phyloP scores from a whole-genome alignment of 2,888 invertebrate genomes.

The Noctua pronuba region DNA sequence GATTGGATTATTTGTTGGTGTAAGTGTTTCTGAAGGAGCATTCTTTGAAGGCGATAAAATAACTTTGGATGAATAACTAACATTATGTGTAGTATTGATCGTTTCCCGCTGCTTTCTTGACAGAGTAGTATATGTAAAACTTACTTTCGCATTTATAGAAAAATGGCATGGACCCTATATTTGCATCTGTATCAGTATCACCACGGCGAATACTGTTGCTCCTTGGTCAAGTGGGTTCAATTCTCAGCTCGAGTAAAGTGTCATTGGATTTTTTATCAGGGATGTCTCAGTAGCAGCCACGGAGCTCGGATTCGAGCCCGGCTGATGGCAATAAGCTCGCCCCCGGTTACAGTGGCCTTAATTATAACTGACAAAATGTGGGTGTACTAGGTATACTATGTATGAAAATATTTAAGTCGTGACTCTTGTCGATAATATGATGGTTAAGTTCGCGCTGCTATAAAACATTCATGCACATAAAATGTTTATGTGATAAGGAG shows the following conservation, averaged over 20 bases:
- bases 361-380: background rate
- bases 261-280: background rate
- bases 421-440: constrained; percentile 67
- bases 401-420: constrained; percentile 78
- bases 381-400: constrained; percentile 44
- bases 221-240: no score
- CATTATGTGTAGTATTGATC: no score
- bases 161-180: background rate
- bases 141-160: no score
- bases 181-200: background rate
- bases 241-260: background rate
- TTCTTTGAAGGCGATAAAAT: no score
- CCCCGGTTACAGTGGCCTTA: background rate
- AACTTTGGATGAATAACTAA: no score
- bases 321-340: background rate
- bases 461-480: constrained; percentile 55
- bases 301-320: no score
- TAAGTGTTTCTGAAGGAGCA: no score
- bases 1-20: no score
- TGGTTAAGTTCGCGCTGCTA: constrained; percentile 70
- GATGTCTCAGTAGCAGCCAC: background rate
- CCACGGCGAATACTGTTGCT: background rate
- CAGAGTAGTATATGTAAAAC: no score
- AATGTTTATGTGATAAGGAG: constrained; percentile 70
- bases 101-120: no score